phyloP scores from a whole-genome alignment of 2,113 vertebrate species.

The Planiliza haematocheilus region DNA sequence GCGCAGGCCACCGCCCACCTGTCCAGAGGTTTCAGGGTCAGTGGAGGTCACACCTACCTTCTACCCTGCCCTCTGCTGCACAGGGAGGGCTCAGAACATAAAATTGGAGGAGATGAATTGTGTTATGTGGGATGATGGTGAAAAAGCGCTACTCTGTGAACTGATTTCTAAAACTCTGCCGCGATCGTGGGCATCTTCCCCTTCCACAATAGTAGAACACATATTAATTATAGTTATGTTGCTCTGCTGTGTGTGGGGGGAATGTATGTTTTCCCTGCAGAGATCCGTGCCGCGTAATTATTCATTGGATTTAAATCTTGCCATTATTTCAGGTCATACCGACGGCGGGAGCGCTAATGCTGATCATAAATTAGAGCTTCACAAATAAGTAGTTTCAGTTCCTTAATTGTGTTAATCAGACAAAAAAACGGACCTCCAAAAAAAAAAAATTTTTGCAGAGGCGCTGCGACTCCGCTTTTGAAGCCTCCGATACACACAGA shows the following conservation, averaged over 20 bases:
- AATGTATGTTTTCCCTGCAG: conserved; percentile 57
- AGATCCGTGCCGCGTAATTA: conserved; percentile 62
- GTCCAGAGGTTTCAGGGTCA: conserved; percentile 90
- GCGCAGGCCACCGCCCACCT: conserved; percentile 77
- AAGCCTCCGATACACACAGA: conserved; percentile 31
- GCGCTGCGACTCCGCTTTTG: conserved; percentile 7
- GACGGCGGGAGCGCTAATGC: conserved; percentile 10
- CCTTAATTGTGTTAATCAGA: conserved; percentile 7
- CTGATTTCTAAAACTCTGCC: conserved; percentile 43
- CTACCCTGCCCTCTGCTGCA: conserved; percentile 75
- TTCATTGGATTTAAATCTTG: conserved; percentile 60
- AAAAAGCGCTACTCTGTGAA: conserved; percentile 11
- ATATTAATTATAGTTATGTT: conserved; percentile 71
- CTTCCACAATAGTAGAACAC: conserved; percentile 58
- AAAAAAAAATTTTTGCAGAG: background rate
- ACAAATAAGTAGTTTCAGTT: conserved; percentile 9
- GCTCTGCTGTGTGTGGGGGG: conserved; percentile 43
- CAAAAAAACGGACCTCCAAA: background rate
- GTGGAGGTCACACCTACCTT: conserved; percentile 87
- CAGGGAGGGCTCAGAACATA: conserved; percentile 46
- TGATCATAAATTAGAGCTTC: conserved; percentile 32
- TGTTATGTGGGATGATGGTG: conserved; percentile 26
- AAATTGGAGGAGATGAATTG: conserved; percentile 70
- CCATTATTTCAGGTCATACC: conserved; percentile 51
- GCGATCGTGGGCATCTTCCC: conserved; percentile 43